Conservation (phyloP, 1,140 invertebrate species). For the Penaeus japonicus region DNA sequence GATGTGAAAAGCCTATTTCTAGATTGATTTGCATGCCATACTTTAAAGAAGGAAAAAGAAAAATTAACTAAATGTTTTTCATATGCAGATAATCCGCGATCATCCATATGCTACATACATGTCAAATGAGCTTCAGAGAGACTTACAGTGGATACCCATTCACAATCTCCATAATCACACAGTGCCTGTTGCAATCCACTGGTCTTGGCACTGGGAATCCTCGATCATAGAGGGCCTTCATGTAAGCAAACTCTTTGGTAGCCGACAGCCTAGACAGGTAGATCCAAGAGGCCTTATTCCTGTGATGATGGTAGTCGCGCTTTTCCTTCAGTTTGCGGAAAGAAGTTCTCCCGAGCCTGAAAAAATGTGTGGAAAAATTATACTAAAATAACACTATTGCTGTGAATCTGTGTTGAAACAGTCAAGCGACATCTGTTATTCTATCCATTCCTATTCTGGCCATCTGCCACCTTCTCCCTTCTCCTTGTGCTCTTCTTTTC, state of each 20-base stretch:
- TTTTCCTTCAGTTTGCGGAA: slow-evolving; percentile 97
- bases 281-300: slow-evolving; percentile 91
- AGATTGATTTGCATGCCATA: too few species aligned
- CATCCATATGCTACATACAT: too few species aligned
- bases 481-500: background rate
- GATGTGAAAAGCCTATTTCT: background rate
- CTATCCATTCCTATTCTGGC: too few species aligned
- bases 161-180: slow-evolving; percentile 95
- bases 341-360: slow-evolving; percentile 88
- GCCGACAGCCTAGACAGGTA: slow-evolving; percentile 97
- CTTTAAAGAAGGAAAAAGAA: too few species aligned
- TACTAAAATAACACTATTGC: background rate
- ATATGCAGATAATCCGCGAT: too few species aligned
- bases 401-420: too few species aligned
- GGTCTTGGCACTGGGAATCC: slow-evolving; percentile 95
- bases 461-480: background rate
- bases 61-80: too few species aligned
- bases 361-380: slow-evolving; percentile 56
- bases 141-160: slow-evolving; percentile 68
- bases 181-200: slow-evolving; percentile 94
- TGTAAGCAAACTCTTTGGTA: slow-evolving; percentile 97
- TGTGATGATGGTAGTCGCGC: slow-evolving; percentile 93
- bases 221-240: slow-evolving; percentile 91
- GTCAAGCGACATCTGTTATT: too few species aligned
- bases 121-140: background rate